Evolutionary conservation across 2,888 invertebrate species (phyloP).

Genomic region (Epirrita christyi): DNA sequence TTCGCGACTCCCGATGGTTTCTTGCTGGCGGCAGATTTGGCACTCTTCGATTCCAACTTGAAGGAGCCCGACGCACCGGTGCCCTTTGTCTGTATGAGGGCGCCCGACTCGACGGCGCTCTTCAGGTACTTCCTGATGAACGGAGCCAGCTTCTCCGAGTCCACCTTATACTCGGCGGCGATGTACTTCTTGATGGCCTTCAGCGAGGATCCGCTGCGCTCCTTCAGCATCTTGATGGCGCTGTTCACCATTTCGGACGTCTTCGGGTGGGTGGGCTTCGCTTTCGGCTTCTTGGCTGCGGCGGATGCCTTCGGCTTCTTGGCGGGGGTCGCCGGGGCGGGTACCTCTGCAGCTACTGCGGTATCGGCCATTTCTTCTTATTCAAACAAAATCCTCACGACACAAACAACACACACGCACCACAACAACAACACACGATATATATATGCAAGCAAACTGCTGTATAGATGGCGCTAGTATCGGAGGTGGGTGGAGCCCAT

Average conservation of each 20-base stretch:
- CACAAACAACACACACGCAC: slow-evolving; percentile 50
- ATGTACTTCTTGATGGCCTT: slow-evolving; percentile 87
- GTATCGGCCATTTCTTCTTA: slow-evolving; percentile 86
- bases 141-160: slow-evolving; percentile 82
- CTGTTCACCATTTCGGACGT: slow-evolving; percentile 81
- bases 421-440: too few relatives aligned
- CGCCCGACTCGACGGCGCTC: slow-evolving; percentile 79
- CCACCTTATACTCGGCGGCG: slow-evolving; percentile 83
- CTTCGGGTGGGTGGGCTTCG: slow-evolving; percentile 58
- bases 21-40: slow-evolving; percentile 29
- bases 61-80: slow-evolving; percentile 72
- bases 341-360: slow-evolving; percentile 51
- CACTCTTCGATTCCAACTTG: slow-evolving; percentile 21
- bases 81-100: slow-evolving; percentile 83
- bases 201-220: slow-evolving; percentile 85
- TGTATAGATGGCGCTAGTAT: slow-evolving; percentile 90
- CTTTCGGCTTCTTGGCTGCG: slow-evolving; percentile 49
- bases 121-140: slow-evolving; percentile 85
- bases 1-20: slow-evolving; percentile 40
- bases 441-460: too few relatives aligned
- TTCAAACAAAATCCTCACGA: slow-evolving; percentile 82
- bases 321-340: slow-evolving; percentile 53
- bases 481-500: too few relatives aligned
- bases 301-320: slow-evolving; percentile 49
- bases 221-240: slow-evolving; percentile 81